A percentile compares a stretch with the other conserved stretches of the same genome.
Evolutionary conservation across 37 sponge, comb jelly and placozoan species (phyloP).

Genomic region (Haliclona indistincta): DNA sequence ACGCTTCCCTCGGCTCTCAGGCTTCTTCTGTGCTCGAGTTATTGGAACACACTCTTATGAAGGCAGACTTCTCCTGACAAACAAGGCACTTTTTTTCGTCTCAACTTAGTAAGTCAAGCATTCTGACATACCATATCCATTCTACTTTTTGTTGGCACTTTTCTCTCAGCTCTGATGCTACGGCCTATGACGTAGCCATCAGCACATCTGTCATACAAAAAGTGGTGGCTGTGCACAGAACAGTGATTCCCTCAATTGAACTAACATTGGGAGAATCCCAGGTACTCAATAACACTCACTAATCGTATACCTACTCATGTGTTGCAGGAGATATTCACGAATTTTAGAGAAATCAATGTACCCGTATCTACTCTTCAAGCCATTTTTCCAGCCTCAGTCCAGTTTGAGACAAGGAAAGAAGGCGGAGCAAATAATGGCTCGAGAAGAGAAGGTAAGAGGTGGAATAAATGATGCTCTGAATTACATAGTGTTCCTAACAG

Average conservation of each 20-base stretch:
- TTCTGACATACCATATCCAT: background rate
- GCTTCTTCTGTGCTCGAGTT: slow-evolving; percentile 56
- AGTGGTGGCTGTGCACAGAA: slow-evolving; percentile 9
- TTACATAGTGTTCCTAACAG: no score
- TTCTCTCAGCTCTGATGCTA: slow-evolving; percentile 22
- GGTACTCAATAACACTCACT: slow-evolving; percentile 2
- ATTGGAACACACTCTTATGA: slow-evolving; percentile 16
- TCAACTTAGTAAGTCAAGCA: slow-evolving; percentile 37
- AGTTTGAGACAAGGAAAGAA: background rate
- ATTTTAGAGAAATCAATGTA: slow-evolving; percentile 38
- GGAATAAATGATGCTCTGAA: no score
- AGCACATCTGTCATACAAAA: background rate
- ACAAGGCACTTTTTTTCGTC: slow-evolving; percentile 55
- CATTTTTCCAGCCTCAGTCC: no score
- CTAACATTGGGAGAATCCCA: slow-evolving; percentile 9
- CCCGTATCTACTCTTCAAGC: slow-evolving; percentile 3
- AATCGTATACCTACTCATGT: background rate
- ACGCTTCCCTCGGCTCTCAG: background rate
- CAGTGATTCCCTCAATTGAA: slow-evolving; percentile 43
- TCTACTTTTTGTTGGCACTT: background rate
- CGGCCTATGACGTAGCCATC: slow-evolving; percentile 20
- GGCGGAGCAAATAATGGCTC: background rate
- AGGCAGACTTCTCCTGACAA: slow-evolving; percentile 51
- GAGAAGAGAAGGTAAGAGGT: background rate
- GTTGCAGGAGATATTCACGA: slow-evolving; percentile 46